phyloP scores from a whole-genome alignment of 23 tunicate genomes.

The Phallusia fumigata region DNA sequence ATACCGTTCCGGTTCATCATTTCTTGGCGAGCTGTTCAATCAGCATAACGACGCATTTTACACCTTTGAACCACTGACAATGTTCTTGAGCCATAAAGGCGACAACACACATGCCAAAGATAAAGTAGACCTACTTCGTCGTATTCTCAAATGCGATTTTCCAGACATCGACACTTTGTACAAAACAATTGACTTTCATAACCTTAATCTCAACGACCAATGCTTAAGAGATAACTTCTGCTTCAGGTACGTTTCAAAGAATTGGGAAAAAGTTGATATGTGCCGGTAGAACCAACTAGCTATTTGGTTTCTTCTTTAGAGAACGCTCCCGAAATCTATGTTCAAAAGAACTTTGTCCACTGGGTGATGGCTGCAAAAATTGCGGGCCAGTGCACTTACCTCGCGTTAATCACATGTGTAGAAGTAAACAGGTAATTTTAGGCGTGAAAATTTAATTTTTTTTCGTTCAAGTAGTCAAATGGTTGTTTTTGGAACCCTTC shows the following conservation, averaged over 20 bases:
- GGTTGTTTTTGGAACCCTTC: no score
- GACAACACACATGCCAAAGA: background rate
- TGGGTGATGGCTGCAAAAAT: no score
- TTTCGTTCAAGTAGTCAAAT: no score
- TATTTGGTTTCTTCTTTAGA: no score
- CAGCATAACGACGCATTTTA: constrained; percentile 88
- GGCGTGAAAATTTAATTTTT: no score
- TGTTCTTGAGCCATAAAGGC: constrained; percentile 37
- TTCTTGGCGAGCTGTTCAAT: constrained; percentile 86
- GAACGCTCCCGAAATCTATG: no score
- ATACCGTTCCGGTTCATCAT: constrained; percentile 94
- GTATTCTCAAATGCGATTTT: constrained; percentile 70
- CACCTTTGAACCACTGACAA: constrained; percentile 75
- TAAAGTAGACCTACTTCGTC: background rate
- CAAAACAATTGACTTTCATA: constrained; percentile 17
- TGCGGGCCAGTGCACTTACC: no score
- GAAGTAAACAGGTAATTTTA: no score
- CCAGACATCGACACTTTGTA: constrained; percentile 27
- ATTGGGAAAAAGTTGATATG: no score
- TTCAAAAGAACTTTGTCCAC: no score
- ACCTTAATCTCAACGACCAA: background rate
- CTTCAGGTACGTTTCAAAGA: constrained; percentile 46
- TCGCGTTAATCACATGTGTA: no score
- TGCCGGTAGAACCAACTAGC: no score
- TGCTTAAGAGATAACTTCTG: constrained; percentile 73